These are phyloP conservation scores for Hirtodrosophila trivittata DNA, from an alignment of 2,888 invertebrate genomes.

Conservation along the genomic window DNA sequence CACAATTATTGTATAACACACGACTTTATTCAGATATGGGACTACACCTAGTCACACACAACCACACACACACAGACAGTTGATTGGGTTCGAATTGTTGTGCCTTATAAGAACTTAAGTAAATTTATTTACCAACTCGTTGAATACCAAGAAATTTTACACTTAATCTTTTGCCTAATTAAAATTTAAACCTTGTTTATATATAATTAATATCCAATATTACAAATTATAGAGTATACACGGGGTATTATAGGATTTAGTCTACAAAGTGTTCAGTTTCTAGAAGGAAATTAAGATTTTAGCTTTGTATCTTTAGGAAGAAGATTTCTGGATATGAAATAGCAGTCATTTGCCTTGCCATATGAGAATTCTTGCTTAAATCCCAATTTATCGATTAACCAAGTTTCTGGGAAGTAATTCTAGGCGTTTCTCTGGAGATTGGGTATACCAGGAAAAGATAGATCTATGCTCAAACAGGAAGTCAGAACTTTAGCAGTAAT, in stretches of 20 bases:
- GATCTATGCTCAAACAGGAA: no score
- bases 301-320: no score
- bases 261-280: no score
- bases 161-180: constrained; percentile 53
- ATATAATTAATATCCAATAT: constrained; percentile 40
- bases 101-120: constrained; percentile 53
- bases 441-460: no score
- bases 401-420: no score
- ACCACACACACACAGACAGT: constrained; percentile 12
- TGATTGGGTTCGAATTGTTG: constrained; percentile 33
- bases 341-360: no score
- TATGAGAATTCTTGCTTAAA: no score
- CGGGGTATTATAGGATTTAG: neutral
- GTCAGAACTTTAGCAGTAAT: no score
- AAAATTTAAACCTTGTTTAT: constrained; percentile 76
- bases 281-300: no score
- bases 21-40: constrained; percentile 43
- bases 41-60: constrained; percentile 54
- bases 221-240: neutral
- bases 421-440: no score
- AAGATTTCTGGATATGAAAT: no score
- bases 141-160: constrained; percentile 36
- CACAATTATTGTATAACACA: constrained; percentile 60
- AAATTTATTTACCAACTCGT: constrained; percentile 70
- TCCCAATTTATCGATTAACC: no score